Conservation (phyloP, 2,797 vertebrate species). For the Oreortyx pictus region DNA sequence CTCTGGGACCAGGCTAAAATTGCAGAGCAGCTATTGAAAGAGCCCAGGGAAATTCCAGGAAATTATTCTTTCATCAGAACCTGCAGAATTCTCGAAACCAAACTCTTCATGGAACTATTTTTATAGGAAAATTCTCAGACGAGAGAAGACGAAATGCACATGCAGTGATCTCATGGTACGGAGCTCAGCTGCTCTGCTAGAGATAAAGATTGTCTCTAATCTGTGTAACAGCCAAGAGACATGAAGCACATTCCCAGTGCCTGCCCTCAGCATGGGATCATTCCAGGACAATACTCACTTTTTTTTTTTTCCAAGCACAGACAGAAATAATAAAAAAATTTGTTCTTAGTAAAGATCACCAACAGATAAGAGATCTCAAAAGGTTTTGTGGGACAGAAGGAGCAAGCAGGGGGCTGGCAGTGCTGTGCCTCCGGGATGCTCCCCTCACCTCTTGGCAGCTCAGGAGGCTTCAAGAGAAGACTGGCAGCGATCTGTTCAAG, state of each 20-base stretch:
- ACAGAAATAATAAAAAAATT: background rate
- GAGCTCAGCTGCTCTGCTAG: background rate
- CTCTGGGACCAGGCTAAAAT: background rate
- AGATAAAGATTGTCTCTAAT: background rate
- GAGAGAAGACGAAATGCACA: background rate
- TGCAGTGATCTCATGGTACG: background rate
- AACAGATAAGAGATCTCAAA: background rate
- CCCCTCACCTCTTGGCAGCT: conserved; percentile 2
- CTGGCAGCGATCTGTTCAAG: conserved; percentile 6
- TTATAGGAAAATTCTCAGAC: background rate
- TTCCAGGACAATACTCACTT: background rate
- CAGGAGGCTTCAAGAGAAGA: background rate
- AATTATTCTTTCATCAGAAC: background rate
- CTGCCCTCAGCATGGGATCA: background rate
- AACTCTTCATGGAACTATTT: background rate
- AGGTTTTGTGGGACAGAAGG: background rate
- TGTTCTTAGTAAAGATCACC: background rate
- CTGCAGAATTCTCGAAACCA: background rate
- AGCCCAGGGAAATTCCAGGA: background rate
- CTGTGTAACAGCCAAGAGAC: background rate
- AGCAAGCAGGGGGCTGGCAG: background rate
- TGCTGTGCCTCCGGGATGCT: background rate
- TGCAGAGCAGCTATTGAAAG: background rate
- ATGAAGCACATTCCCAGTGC: background rate
- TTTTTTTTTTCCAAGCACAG: background rate